Evolutionary conservation across 1,140 invertebrate genomes (phyloP).

Genomic region (Monomorium pharaonis): DNA sequence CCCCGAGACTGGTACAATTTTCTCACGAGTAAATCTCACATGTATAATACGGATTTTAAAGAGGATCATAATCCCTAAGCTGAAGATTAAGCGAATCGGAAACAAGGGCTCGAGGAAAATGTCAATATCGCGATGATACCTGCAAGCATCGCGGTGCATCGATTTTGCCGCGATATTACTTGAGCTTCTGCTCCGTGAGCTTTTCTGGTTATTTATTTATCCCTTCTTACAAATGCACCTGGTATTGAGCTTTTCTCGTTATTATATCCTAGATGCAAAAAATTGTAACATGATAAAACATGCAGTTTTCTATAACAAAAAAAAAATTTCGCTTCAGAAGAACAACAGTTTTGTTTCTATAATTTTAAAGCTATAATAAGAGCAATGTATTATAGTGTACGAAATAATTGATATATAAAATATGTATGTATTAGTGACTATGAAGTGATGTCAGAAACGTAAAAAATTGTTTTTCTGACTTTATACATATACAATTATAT

Average conservation of each 20-base stretch:
- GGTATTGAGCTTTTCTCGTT: not conserved
- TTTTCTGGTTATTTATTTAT: conserved; percentile 14
- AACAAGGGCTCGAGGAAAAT: conserved; percentile 27
- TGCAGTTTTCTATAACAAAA: not conserved
- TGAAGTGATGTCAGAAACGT: not conserved
- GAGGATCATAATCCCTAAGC: conserved; percentile 18
- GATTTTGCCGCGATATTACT: not conserved
- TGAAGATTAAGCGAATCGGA: conserved; percentile 32
- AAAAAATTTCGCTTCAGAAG: not conserved
- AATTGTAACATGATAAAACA: not conserved
- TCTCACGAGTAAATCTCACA: not conserved
- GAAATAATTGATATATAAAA: not conserved
- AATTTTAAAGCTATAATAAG: not conserved
- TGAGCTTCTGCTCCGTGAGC: not conserved
- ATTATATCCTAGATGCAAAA: not conserved
- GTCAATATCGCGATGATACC: conserved; percentile 1
- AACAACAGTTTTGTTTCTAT: not conserved
- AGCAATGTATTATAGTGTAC: not conserved
- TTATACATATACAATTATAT: no score
- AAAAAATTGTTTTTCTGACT: not conserved
- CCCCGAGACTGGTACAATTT: not conserved
- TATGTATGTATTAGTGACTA: not conserved
- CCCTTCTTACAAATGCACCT: not conserved
- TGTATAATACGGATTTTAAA: not conserved
- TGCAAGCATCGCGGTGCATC: not conserved